Base-by-base conservation (phyloP, 2,113 vertebrate species). In the Tiliqua scincoides region DNA sequence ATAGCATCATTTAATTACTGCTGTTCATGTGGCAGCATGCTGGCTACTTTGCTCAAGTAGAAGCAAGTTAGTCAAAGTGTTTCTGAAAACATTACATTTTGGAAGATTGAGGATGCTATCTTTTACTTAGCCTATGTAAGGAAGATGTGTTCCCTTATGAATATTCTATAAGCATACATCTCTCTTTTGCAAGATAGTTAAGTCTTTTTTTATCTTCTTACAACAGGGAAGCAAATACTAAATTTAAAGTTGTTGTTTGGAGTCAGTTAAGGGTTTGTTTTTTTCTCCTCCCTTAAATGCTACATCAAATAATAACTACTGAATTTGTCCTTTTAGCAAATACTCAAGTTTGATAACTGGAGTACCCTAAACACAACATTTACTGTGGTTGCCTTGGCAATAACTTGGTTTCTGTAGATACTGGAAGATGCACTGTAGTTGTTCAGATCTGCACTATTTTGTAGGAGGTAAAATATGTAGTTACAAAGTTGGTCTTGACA, bases 271-370 rank as follows among this genome's bases (percentile, higher is more conserved):
- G 59, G 15, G 6, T 7, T 48, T 40, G 30, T 14, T 9, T 32
- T 14, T 52, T 43, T 18, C 2, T 68, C 43, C 1, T 6, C 81
- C 76, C 88, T 82, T 37, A 77, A 90, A 88, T 83, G 82, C 54
- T 37, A 84, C 6, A 32, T 85, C 12, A 87, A 84, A 83, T 70
- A 84, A 82, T 75, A 85, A 2, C 68, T 87, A 3, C 3, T 43
- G 88, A 83, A 18, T 84, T 83, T 10, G 62, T 73, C 88, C 91
- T 91, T 88, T n/a, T 67, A 83, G 63, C n/a, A 86, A 88, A 79
- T 74, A 63, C 48, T 84, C 77, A 88, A 43, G 43, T 81, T 85
- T 91, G 70, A 85, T 76, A 61, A 57, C 5, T 17, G 43, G 87
- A 86, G 7, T 52, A 65, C 3, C 59, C 1, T 88, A 89, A 93